Evolutionary conservation across 1,140 invertebrate species (phyloP).

Genomic region (Pseudomyrmex dendroicus): DNA sequence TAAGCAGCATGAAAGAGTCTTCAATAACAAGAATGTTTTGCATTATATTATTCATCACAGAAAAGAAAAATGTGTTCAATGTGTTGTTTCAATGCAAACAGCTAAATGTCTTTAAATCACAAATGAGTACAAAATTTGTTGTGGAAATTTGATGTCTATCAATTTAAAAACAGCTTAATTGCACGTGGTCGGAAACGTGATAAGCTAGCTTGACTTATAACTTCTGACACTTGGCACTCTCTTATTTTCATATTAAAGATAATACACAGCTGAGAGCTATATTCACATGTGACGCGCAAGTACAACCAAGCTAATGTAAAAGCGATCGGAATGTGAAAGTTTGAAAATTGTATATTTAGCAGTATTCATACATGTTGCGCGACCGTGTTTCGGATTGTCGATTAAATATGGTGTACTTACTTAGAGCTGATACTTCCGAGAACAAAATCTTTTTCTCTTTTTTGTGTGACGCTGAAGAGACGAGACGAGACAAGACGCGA

Average conservation of each 20-base stretch:
- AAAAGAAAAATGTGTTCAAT: too few relatives aligned
- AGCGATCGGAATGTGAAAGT: slow-evolving; percentile 42
- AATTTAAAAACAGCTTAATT: background rate
- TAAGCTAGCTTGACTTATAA: slow-evolving; percentile 18
- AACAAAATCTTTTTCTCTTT: too few relatives aligned
- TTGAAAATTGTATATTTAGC: background rate
- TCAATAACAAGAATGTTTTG: too few relatives aligned
- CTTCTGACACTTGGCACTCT: slow-evolving; percentile 27
- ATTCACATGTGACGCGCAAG: background rate
- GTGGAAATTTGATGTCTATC: background rate
- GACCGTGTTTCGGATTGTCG: background rate
- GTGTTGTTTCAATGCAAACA: too few relatives aligned
- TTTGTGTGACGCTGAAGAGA: background rate
- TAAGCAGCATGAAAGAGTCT: too few relatives aligned
- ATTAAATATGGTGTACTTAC: slow-evolving; percentile 32
- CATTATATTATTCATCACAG: too few relatives aligned
- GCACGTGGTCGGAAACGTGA: background rate
- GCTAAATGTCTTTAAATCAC: too few relatives aligned
- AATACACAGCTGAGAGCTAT: background rate
- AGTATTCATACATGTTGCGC: background rate
- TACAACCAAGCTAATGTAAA: background rate
- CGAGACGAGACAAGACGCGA: background rate
- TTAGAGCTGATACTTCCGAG: too few relatives aligned
- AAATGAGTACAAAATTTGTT: too few relatives aligned
- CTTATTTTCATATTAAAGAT: background rate